Evolutionary conservation across 92 coral and sea anemone genomes (phyloP), one percentile per base, ranked within the genome.

Genomic region (Porites evermanni): DNA sequence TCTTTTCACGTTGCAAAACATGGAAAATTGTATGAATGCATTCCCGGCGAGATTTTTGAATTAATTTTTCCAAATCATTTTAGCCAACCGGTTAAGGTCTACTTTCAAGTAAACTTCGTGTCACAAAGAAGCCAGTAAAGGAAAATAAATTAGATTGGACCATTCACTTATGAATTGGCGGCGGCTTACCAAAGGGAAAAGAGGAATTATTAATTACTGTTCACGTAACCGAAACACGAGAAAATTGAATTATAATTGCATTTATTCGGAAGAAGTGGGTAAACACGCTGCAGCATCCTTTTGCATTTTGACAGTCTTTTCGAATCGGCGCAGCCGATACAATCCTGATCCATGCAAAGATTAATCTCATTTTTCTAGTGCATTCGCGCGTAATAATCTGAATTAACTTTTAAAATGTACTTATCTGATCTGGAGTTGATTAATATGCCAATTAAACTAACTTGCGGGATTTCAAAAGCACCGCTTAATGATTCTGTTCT

Each of bases 141-240:
- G 44, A 71, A 70, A 70, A 19, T 81, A 44, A 80, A 70, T 81
- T 32, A 74, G 70, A 81, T 70, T 70, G 29, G 18, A 54, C 64
- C 44, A 74, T 74, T 56, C 23, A 70, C 32, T 70, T 29, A 59
- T 44, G 69, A 81, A 81, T 38, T 58, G 78, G 68, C n/a, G 86
- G 86, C 86, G 86, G 86, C 60, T 10, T 32, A 29, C 44, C 69
- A 81, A 81, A 81, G 52, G n/a, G 59, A 70, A 59, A 38, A 16
- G 58, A 19, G 59, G 59, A 70, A 14, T 21, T 70, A 19, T 81
- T 56, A 19, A 81, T 71, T 56, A 71, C 9, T 70, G 26, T 67
- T 44, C 58, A 59, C 17, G 29, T 9, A 58, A 59, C n/a, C 13
- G 53, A 71, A 58, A 20, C 67, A 81, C 26, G 67, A 16, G 19